Conservation (phyloP, 64 coral and sea anemone species). For the Pocillopora damicornis region DNA sequence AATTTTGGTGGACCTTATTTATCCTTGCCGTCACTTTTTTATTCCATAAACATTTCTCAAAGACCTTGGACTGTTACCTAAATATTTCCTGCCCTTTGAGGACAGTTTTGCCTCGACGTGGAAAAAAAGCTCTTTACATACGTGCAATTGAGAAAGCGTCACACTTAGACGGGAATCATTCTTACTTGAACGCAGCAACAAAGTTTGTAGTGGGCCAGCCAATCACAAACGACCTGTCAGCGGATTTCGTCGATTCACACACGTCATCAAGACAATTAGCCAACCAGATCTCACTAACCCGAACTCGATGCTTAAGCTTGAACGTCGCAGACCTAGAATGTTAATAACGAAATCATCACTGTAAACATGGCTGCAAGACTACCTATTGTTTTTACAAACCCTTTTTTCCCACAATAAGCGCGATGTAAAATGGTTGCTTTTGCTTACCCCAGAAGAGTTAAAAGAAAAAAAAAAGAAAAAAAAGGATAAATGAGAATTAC, state of each 20-base stretch:
- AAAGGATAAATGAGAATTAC: no score
- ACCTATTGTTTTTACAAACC: neutral
- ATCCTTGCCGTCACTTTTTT: no score
- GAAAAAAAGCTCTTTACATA: neutral
- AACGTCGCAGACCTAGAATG: slow-evolving; percentile 64
- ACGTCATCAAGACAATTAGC: slow-evolving; percentile 75
- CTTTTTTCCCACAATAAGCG: neutral
- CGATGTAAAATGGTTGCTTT: neutral
- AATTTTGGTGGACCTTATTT: no score
- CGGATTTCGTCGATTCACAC: slow-evolving; percentile 59
- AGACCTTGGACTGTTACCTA: no score
- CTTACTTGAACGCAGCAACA: slow-evolving; percentile 79
- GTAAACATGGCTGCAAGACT: neutral
- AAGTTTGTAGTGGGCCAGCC: slow-evolving; percentile 88
- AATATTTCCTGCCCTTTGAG: no score
- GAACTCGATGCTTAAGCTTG: slow-evolving; percentile 75
- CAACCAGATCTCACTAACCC: slow-evolving; percentile 80
- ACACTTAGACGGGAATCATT: neutral
- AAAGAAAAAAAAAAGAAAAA: neutral
- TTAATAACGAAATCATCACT: neutral
- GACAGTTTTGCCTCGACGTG: no score
- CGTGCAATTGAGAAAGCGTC: neutral
- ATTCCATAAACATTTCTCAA: no score
- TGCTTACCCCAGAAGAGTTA: neutral
- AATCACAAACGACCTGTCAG: slow-evolving; percentile 80